These are phyloP conservation scores for Sylvietta virens DNA, from an alignment of 2,113 vertebrate species.

Conservation along the genomic window DNA sequence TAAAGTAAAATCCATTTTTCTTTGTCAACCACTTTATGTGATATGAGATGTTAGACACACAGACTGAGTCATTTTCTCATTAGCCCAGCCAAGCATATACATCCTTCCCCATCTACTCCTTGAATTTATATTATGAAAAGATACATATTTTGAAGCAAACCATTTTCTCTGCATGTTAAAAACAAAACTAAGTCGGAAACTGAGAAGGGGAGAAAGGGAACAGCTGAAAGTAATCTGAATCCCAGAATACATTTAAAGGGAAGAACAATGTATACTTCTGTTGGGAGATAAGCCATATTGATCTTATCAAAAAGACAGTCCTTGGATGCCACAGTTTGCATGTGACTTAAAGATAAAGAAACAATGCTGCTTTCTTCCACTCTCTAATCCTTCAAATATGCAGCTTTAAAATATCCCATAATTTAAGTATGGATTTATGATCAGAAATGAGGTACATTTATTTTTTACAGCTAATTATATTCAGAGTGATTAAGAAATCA, in stretches of 20 bases:
- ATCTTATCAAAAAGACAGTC: slow-evolving; percentile 45
- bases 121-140: slow-evolving; percentile 48
- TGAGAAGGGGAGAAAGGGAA: neutral
- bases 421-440: slow-evolving; percentile 1
- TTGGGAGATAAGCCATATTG: slow-evolving; percentile 14
- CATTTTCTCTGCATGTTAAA: neutral
- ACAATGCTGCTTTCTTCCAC: neutral
- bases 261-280: slow-evolving; percentile 22
- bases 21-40: slow-evolving; percentile 55
- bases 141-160: slow-evolving; percentile 47
- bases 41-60: neutral
- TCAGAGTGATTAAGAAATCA: neutral
- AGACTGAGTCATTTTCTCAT: slow-evolving; percentile 33
- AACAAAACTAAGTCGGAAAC: neutral
- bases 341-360: slow-evolving; percentile 50
- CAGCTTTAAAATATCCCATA: slow-evolving; percentile 1
- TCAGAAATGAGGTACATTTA: neutral
- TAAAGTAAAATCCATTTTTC: slow-evolving; percentile 62
- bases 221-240: neutral
- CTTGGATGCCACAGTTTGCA: slow-evolving; percentile 26
- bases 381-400: slow-evolving; percentile 17
- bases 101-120: neutral
- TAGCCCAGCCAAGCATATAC: slow-evolving; percentile 31
- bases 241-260: neutral
- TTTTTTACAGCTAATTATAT: neutral